Percentiles rank a stretch among this genome's conserved stretches.
phyloP scores from a whole-genome alignment of 2,113 vertebrate genomes.

The Toxotes chatareus region DNA sequence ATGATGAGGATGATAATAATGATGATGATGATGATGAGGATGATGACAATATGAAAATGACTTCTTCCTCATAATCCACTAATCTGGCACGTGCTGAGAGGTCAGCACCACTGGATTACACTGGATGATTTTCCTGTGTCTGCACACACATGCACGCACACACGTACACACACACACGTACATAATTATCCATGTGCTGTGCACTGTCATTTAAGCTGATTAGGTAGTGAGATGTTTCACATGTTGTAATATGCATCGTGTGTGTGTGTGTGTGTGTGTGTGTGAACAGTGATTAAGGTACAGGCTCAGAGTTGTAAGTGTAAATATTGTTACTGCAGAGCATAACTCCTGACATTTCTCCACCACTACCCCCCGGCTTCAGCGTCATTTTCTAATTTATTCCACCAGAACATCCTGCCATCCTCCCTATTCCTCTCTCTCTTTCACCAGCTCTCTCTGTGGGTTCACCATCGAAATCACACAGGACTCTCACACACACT shows the following conservation, averaged over 20 bases:
- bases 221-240: constrained; percentile 3
- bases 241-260: neutral
- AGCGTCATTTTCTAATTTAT: constrained; percentile 49
- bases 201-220: constrained; percentile 1
- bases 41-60: constrained; percentile 14
- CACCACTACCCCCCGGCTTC: constrained; percentile 9
- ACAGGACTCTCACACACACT: constrained; percentile 1
- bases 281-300: constrained; percentile 22
- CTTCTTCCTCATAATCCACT: constrained; percentile 43
- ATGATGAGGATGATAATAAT: constrained; percentile 7
- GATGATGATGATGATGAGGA: constrained; percentile 3
- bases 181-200: neutral
- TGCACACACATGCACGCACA: neutral
- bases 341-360: constrained; percentile 52
- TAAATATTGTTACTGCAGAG: constrained; percentile 45
- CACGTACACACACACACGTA: neutral
- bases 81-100: constrained; percentile 57
- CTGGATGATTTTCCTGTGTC: neutral
- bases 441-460: neutral
- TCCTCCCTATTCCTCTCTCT: neutral
- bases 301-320: constrained; percentile 24
- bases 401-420: constrained; percentile 34
- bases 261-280: constrained; percentile 14
- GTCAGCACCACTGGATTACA: constrained; percentile 58
- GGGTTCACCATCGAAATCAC: constrained; percentile 4